Evolutionary conservation across 2,888 invertebrate species (phyloP).

Genomic region (Callinectes sapidus): DNA sequence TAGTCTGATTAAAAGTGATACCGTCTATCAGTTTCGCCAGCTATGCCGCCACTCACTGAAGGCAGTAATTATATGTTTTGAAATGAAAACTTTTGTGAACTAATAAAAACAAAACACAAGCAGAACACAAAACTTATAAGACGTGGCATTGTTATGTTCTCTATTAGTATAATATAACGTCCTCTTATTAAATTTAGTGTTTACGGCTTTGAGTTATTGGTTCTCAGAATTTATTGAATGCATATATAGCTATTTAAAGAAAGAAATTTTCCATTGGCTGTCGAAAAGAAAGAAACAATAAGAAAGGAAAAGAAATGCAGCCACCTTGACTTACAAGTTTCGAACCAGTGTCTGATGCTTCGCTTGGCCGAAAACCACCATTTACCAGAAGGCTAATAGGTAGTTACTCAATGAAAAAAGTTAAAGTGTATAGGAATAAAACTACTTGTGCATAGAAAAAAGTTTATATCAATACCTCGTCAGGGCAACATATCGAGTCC

Average conservation of each 20-base stretch:
- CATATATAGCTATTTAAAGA: not conserved
- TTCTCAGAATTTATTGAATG: no score
- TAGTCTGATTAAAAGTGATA: no score
- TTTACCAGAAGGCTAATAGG: not conserved
- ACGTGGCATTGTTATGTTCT: no score
- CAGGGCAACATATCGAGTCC: not conserved
- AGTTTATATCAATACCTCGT: conserved; percentile 3
- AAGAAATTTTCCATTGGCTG: not conserved
- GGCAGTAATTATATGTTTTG: no score
- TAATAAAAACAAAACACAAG: no score
- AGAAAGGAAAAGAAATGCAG: not conserved
- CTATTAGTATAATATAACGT: no score
- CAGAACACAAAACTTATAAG: no score
- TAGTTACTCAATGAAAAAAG: not conserved
- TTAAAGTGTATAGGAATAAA: not conserved
- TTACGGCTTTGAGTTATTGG: no score
- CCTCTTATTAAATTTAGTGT: no score
- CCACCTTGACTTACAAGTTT: not conserved
- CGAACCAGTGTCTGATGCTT: not conserved
- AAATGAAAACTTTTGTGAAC: no score
- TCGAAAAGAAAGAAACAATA: not conserved
- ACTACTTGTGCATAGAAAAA: not conserved
- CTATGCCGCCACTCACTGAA: no score
- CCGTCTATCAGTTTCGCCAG: no score
- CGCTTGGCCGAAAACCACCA: not conserved